These are phyloP conservation scores for Drosophila setosimentum DNA, from an alignment of 2,888 invertebrate genomes.

Conservation along the genomic window DNA sequence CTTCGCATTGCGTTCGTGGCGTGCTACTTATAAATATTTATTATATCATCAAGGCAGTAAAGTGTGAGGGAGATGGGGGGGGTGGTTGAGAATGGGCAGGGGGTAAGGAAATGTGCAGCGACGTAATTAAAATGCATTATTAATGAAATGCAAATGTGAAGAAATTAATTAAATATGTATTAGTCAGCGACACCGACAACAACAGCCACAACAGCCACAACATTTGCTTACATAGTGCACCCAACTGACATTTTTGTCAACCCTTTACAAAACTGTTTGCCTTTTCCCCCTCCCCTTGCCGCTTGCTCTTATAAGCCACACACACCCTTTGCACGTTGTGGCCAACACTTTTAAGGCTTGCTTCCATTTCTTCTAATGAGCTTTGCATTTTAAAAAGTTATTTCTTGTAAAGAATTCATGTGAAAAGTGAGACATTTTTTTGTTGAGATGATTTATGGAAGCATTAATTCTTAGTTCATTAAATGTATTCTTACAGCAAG, in stretches of 20 bases:
- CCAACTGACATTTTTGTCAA: background rate
- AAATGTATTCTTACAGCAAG: background rate
- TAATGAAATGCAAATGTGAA: constrained; percentile 77
- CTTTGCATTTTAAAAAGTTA: background rate
- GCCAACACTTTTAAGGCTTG: constrained; percentile 1
- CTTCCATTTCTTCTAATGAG: background rate
- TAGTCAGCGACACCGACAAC: constrained; percentile 13
- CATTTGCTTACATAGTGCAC: background rate
- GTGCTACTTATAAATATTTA: constrained; percentile 69
- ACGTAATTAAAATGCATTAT: constrained; percentile 77
- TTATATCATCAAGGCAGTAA: constrained; percentile 61
- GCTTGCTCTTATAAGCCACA: background rate
- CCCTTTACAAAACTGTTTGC: background rate
- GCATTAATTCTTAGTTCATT: background rate
- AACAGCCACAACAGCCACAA: background rate
- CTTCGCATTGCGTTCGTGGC: constrained; percentile 49
- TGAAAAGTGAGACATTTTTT: background rate
- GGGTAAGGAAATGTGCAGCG: constrained; percentile 6
- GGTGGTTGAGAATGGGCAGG: background rate
- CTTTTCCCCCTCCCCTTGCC: background rate
- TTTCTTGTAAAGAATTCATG: background rate
- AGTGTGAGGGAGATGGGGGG: background rate
- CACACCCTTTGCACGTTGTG: constrained; percentile 2
- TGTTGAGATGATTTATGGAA: background rate
- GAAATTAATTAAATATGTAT: constrained; percentile 64